Base-by-base conservation (phyloP, 2,888 invertebrate species). In the Podotricha telesiphe region DNA sequence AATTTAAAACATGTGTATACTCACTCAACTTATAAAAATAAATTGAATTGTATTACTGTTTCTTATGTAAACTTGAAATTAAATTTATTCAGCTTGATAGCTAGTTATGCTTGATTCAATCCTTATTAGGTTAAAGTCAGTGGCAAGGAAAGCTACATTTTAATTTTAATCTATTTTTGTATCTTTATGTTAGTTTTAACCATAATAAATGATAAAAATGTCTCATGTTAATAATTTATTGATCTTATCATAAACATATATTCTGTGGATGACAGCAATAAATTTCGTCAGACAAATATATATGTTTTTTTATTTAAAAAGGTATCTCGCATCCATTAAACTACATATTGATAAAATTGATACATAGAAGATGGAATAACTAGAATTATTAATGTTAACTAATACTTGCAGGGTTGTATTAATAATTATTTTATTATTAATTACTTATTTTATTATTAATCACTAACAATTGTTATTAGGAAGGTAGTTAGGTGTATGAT, bases 131-230 rank as follows among this genome's bases (percentile, higher is more conserved):
- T 53, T 17, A 17, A 6, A 53, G 28, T 34, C 34, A 53, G 51
- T 51, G 53, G 28, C 28, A 53, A 45, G 47, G 78, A 80, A 82
- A 83, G 82, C 84, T 86, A 82, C 79, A 79, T 79, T 82, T 83
- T 87, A 82, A 83, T 83, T 87, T 87, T 82, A 83, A 87, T 82
- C 82, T 89, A 88, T 88, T 89, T 91, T 90, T 90, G 88, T 90
- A 90, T 87, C 82, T 83, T 83, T 88, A 85, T 82, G 86, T 89
- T 88, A 87, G 84, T 81, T 77, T 84, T 84, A 82, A 74, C 76
- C 83, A 82, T 80, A 88, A 88, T 88, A 87, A 87, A 87, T 78
- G 86, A 85, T 86, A 75, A 82, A 80, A 76, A 56, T 56, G 37
- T 10, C 6, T 40, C 28, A 2, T 66, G 61, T 66, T 66, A 37